Evolutionary conservation across 2,888 invertebrate species (phyloP).

Genomic region (Tubulanus polymorphus): DNA sequence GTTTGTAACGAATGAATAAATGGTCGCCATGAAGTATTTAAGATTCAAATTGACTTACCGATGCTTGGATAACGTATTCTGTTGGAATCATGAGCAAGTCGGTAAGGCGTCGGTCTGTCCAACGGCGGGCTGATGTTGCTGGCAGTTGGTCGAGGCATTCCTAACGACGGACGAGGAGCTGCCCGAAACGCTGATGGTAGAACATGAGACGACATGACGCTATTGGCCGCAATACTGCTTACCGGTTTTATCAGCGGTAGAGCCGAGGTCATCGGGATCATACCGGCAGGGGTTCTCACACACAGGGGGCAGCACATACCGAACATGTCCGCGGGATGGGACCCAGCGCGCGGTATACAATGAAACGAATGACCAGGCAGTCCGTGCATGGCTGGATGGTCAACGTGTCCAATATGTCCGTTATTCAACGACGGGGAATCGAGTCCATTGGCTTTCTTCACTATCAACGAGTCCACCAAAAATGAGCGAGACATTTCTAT

Average conservation of each 20-base stretch:
- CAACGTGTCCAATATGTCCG: background rate
- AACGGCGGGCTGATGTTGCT: background rate
- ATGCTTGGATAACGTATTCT: slow-evolving; percentile 8
- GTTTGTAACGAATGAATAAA: no score
- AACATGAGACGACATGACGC: slow-evolving; percentile 10
- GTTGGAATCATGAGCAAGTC: background rate
- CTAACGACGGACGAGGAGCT: slow-evolving; percentile 1
- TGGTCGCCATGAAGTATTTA: no score
- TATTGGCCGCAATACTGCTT: slow-evolving; percentile 16
- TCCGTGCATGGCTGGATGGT: background rate
- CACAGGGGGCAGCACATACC: slow-evolving; percentile 42
- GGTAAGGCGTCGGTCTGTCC: slow-evolving; percentile 1
- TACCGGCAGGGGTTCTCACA: slow-evolving; percentile 20
- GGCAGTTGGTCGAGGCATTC: background rate
- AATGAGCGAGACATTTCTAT: slow-evolving; percentile 54
- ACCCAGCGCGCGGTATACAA: slow-evolving; percentile 36
- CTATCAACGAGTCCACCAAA: slow-evolving; percentile 48
- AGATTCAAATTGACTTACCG: slow-evolving; percentile 11
- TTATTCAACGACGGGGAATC: background rate
- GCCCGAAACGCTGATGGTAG: slow-evolving; percentile 13
- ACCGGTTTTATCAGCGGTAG: slow-evolving; percentile 18
- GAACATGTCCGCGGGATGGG: slow-evolving; percentile 34
- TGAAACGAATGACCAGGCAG: slow-evolving; percentile 20
- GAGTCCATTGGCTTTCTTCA: slow-evolving; percentile 25
- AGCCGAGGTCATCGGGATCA: slow-evolving; percentile 16